phyloP scores from a whole-genome alignment of 2,113 vertebrate genomes.

The Scomber japonicus region DNA sequence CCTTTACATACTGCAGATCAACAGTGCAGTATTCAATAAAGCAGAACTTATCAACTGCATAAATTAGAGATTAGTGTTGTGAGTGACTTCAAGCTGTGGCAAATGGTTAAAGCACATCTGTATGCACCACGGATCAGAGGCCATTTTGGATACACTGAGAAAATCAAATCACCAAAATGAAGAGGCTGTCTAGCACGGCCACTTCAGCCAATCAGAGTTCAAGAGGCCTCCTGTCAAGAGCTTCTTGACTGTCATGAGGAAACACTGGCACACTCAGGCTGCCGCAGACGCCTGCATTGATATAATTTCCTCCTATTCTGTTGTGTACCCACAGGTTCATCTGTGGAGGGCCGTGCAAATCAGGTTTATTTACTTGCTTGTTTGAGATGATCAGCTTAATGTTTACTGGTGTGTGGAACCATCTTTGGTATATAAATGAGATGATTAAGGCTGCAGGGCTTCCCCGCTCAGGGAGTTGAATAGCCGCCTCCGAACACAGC shows the following conservation, averaged over 20 bases:
- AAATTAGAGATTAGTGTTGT: background rate
- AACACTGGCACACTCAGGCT: background rate
- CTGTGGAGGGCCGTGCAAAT: conserved; percentile 37
- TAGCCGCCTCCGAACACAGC: conserved; percentile 78
- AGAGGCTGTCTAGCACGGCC: conserved; percentile 48
- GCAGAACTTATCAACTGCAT: too few relatives aligned
- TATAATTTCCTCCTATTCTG: conserved; percentile 12
- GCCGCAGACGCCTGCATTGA: background rate
- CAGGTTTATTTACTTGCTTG: conserved; percentile 59
- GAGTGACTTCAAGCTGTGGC: background rate
- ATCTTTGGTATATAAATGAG: conserved; percentile 77
- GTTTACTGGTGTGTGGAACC: conserved; percentile 76
- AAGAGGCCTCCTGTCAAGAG: conserved; percentile 57
- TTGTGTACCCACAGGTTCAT: conserved; percentile 47
- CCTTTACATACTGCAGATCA: too few relatives aligned
- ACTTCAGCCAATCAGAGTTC: conserved; percentile 61
- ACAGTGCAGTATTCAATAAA: too few relatives aligned
- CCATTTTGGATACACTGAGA: conserved; percentile 9
- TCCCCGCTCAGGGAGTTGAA: conserved; percentile 82
- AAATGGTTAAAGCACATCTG: background rate
- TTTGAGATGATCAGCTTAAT: conserved; percentile 62
- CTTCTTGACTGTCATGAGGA: conserved; percentile 31
- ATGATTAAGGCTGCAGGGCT: conserved; percentile 84
- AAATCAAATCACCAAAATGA: conserved; percentile 37
- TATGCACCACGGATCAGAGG: background rate